Base-by-base conservation (phyloP, 1,140 invertebrate species). In the Chymomyza costata region DNA sequence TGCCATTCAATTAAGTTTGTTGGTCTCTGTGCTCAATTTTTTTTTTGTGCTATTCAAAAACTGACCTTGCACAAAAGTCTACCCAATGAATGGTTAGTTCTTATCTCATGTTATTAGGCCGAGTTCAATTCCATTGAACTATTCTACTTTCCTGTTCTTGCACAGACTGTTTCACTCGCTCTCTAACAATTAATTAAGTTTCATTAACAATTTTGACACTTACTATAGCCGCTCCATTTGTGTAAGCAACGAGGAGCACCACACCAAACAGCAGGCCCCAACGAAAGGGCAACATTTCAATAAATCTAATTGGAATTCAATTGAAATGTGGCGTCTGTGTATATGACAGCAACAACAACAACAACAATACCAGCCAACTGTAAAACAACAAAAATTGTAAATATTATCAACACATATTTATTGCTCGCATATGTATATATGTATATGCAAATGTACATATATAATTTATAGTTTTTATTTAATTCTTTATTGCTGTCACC, bases 141-240 rank as follows among this genome's bases (percentile, higher is more conserved):
- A 59, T 31, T 52, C 31, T 37, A 71, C 25, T 60, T 57, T 38
- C 15, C 11, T 5, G 3, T n/a, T 11, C 34, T 48, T 7, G 34
- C 35, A 18, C 35, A 13, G 5, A 6, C 25, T 5, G 5, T 28
- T 13, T 16, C 19, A 34, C 16, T 50, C 52, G 17, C 41, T 34
- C 19, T 17, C 6, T 21, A 13, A 44, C 5, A 17, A 30, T 35
- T 38, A 6, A 15, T 38, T 6, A n/a, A 38, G 16, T 52, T 54
- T 78, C 45, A 67, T 73, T 64, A 59, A 73, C 43, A 55, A 63
- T 44, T 59, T 63, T 25, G 16, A 57, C 55, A 84, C 82, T 84
- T 84, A 84, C 82, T 51, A 84, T 64, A 44, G 64, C 65, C 44
- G 78, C 82, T 69, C 82, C 82, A 69, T 82, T 76, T 32, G 61